These are phyloP conservation scores for Merodon equestris DNA, from an alignment of 2,888 invertebrate species.

Conservation along the genomic window DNA sequence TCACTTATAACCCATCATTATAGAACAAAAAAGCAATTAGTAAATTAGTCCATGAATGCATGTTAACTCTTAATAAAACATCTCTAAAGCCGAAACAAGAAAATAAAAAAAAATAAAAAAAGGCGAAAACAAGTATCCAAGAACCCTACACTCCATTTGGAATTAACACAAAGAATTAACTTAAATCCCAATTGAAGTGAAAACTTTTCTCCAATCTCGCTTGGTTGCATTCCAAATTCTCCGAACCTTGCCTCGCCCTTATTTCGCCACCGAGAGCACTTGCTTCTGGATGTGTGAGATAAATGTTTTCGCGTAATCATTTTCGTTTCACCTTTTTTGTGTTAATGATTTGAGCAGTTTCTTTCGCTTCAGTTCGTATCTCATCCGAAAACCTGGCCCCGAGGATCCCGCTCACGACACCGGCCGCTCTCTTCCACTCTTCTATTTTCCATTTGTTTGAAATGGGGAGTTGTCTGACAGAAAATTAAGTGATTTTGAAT, in stretches of 20 bases:
- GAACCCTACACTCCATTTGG: conserved; percentile 36
- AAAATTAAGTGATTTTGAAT: conserved; percentile 69
- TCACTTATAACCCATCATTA: too few species aligned
- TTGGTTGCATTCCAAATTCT: conserved; percentile 54
- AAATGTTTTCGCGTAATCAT: conserved; percentile 68
- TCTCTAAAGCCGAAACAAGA: neutral
- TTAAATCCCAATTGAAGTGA: conserved; percentile 61
- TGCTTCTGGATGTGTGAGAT: conserved; percentile 60
- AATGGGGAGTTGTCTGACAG: conserved; percentile 58
- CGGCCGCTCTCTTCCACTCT: conserved; percentile 14
- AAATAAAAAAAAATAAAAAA: conserved; percentile 42
- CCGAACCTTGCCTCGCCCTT: conserved; percentile 21
- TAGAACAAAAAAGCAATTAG: neutral
- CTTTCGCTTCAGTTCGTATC: conserved; percentile 7
- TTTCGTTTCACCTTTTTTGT: conserved; percentile 62
- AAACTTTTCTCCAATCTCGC: conserved; percentile 48
- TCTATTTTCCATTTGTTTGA: conserved; percentile 58
- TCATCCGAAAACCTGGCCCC: too few species aligned
- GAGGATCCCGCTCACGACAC: neutral
- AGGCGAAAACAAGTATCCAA: conserved; percentile 10
- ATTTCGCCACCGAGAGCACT: conserved; percentile 24
- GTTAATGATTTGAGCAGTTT: conserved; percentile 60
- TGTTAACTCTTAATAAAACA: neutral
- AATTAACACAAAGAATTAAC: conserved; percentile 51
- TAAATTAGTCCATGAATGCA: neutral